A percentile compares a stretch with the other conserved stretches of the same genome.
Evolutionary conservation across 2,113 vertebrate genomes (phyloP).

Genomic region (Thamnophis sirtalis): DNA sequence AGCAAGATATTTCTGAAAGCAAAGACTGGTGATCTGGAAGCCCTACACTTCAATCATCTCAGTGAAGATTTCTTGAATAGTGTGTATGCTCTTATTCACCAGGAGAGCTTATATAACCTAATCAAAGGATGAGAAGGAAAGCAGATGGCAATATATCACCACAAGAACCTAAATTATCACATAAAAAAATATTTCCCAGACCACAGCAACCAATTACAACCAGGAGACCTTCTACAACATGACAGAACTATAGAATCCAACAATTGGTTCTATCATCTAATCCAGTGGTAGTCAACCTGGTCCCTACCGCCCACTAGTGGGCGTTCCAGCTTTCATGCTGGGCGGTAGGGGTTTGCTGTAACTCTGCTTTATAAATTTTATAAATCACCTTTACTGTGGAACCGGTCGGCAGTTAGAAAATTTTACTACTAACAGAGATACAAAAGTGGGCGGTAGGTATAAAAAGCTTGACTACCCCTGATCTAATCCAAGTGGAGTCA

Average conservation of each 20-base stretch:
- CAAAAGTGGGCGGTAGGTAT: no score
- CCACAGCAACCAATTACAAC: not conserved
- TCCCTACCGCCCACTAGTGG: no score
- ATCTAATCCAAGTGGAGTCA: not conserved
- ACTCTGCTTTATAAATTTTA: no score
- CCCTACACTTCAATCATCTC: not conserved
- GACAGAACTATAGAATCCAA: not conserved
- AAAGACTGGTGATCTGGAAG: not conserved
- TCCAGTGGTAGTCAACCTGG: no score
- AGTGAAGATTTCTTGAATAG: not conserved
- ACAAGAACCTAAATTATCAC: not conserved
- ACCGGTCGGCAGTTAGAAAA: no score
- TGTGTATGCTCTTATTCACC: not conserved
- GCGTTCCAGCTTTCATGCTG: no score
- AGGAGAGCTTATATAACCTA: not conserved
- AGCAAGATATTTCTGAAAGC: not conserved
- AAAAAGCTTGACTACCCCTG: no score
- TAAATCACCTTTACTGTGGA: no score
- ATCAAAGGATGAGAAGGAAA: not conserved
- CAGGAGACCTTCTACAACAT: not conserved
- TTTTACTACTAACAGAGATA: no score
- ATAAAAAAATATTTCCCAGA: not conserved
- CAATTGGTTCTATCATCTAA: not conserved
- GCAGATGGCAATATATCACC: not conserved
- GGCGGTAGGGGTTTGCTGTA: no score